These are phyloP conservation scores for Telmatherina bonti DNA, from an alignment of 2,797 vertebrate species.

Conservation along the genomic window DNA sequence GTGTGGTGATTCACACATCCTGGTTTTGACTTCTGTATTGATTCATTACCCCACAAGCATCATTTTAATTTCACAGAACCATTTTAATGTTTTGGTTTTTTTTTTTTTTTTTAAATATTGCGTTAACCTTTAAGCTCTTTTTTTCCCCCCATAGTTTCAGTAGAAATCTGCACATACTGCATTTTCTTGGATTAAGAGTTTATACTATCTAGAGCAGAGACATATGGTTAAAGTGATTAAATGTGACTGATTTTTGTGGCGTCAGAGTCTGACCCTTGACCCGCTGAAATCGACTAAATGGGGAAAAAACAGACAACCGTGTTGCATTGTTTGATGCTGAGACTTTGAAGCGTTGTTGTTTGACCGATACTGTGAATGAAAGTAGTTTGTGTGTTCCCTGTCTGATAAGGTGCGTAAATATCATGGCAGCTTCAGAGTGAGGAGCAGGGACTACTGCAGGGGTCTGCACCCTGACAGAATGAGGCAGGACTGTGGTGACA, in stretches of 20 bases:
- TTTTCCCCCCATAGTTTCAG: slow-evolving; percentile 7
- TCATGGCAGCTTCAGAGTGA: slow-evolving; percentile 58
- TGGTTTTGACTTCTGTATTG: slow-evolving; percentile 4
- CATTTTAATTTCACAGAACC: background rate
- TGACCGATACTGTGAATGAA: slow-evolving; percentile 21
- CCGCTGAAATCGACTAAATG: slow-evolving; percentile 4
- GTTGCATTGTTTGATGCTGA: slow-evolving; percentile 3
- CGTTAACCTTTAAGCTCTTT: slow-evolving; percentile 13
- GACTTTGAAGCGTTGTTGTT: slow-evolving; percentile 20
- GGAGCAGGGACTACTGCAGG: slow-evolving; percentile 56
- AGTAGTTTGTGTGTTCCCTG: slow-evolving; percentile 28
- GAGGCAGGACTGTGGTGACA: slow-evolving; percentile 58
- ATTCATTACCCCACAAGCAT: background rate
- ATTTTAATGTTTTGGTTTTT: background rate
- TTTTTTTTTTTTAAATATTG: slow-evolving; percentile 8
- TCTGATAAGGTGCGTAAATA: slow-evolving; percentile 65
- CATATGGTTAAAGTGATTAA: slow-evolving; percentile 5
- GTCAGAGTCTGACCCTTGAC: slow-evolving; percentile 14
- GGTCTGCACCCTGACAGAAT: slow-evolving; percentile 60
- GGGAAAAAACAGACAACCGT: background rate
- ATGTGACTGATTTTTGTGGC: slow-evolving; percentile 19
- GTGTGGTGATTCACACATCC: background rate
- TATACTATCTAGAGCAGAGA: slow-evolving; percentile 16
- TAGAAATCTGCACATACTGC: slow-evolving; percentile 14
- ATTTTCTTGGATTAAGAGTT: background rate